phyloP scores from a whole-genome alignment of 1,140 invertebrate genomes.

The Dryas iulia region DNA sequence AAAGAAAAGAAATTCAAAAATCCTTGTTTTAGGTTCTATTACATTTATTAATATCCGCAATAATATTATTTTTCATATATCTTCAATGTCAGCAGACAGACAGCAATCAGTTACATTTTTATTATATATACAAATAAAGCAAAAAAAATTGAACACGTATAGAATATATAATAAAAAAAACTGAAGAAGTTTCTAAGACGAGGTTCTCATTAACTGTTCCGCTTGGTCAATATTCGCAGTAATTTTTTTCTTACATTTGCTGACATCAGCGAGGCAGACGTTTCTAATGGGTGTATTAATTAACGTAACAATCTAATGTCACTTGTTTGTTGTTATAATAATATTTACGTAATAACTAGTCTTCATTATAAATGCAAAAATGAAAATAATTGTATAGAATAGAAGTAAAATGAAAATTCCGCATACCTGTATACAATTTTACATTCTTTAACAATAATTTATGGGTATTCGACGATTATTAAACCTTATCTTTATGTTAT shows the following conservation, averaged over 20 bases:
- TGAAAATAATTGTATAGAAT: not conserved
- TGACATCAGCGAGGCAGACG: not conserved
- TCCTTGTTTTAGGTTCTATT: no score
- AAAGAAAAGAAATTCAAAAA: no score
- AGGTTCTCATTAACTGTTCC: not conserved
- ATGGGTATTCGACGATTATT: not conserved
- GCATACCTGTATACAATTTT: not conserved
- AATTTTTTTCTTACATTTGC: not conserved
- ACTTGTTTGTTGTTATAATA: not conserved
- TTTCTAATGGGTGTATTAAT: not conserved
- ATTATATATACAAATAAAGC: no score
- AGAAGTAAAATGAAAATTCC: not conserved
- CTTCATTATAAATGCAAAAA: slow-evolving; percentile 5
- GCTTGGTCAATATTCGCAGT: not conserved
- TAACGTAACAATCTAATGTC: not conserved
- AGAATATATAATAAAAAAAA: no score
- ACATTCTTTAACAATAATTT: not conserved
- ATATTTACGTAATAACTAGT: not conserved
- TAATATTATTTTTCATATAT: no score
- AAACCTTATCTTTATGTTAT: not conserved
- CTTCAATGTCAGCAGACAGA: no score
- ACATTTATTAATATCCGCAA: no score
- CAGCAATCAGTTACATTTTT: no score
- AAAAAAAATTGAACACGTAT: no score
- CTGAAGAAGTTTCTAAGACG: not conserved